A percentile compares a stretch with the other conserved stretches of the same genome.
Conservation (phyloP, 2,113 vertebrate genomes). For the Archilochus colubris region DNA sequence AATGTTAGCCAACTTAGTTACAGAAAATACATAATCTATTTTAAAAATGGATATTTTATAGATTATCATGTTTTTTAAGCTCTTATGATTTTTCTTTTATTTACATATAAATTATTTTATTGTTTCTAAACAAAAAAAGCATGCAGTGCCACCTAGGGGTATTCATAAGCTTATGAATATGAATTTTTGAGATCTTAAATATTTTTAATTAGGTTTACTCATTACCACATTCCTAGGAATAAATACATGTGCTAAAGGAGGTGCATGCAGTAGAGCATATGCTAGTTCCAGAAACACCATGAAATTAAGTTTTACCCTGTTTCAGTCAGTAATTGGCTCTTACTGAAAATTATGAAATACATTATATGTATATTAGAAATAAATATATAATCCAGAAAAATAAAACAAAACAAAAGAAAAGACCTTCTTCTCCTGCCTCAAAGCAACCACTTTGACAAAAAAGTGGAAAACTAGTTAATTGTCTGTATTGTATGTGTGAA, state of each 20-base stretch:
- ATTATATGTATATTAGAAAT: not conserved
- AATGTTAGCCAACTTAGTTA: not conserved
- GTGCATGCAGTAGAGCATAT: not conserved
- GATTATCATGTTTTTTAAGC: not conserved
- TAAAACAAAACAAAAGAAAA: not conserved
- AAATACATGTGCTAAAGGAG: not conserved
- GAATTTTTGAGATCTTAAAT: not conserved
- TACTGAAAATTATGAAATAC: not conserved
- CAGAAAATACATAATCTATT: not conserved
- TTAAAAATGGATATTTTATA: not conserved
- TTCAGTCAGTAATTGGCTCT: not conserved
- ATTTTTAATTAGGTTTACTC: not conserved
- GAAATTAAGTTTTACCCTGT: not conserved
- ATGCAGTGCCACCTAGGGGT: conserved; percentile 56
- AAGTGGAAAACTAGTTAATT: not conserved
- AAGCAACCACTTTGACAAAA: not conserved
- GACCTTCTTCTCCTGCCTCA: not conserved
- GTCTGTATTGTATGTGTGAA: not conserved
- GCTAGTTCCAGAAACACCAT: not conserved
- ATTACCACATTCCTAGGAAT: not conserved
- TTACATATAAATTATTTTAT: not conserved
- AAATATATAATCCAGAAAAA: not conserved
- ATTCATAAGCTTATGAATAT: not conserved
- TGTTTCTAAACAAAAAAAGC: conserved; percentile 30
- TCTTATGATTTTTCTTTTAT: conserved; percentile 5